Conservation (phyloP, 1,140 invertebrate genomes). For the Musca vetustissima region DNA sequence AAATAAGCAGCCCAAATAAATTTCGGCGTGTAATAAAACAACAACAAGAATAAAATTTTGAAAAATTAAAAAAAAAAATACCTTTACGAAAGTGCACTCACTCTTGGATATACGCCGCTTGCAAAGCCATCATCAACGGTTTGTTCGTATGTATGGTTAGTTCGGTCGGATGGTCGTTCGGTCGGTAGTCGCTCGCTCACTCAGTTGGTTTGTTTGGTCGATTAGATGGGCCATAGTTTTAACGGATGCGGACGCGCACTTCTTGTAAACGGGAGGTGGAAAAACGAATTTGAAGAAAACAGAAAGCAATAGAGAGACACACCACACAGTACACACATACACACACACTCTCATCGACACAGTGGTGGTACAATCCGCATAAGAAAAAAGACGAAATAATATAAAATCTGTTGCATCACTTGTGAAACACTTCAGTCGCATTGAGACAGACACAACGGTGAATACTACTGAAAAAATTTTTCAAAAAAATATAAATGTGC, state of each 20-base stretch:
- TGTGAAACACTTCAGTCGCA: constrained; percentile 55
- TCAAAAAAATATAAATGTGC: constrained; percentile 15
- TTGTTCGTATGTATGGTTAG: no score
- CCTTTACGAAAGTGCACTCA: constrained; percentile 26
- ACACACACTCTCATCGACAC: not conserved
- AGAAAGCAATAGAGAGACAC: not conserved
- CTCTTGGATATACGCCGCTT: not conserved
- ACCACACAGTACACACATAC: not conserved
- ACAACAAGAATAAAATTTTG: no score
- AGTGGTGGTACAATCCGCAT: not conserved
- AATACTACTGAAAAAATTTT: constrained; percentile 31
- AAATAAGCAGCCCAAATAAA: no score
- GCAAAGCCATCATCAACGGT: not conserved
- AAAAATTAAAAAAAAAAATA: no score
- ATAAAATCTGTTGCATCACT: constrained; percentile 58
- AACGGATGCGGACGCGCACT: constrained; percentile 33
- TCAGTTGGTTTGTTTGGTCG: not conserved
- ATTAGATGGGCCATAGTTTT: constrained; percentile 9
- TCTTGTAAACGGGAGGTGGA: constrained; percentile 40
- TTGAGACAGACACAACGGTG: constrained; percentile 36
- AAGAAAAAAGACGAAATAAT: constrained; percentile 31
- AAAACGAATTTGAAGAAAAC: constrained; percentile 17
- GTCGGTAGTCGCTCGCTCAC: not conserved
- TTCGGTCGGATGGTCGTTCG: no score
- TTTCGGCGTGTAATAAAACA: no score